These are phyloP conservation scores for Brienomyrus longianalis DNA, from an alignment of 2,113 vertebrate genomes.

Conservation along the genomic window DNA sequence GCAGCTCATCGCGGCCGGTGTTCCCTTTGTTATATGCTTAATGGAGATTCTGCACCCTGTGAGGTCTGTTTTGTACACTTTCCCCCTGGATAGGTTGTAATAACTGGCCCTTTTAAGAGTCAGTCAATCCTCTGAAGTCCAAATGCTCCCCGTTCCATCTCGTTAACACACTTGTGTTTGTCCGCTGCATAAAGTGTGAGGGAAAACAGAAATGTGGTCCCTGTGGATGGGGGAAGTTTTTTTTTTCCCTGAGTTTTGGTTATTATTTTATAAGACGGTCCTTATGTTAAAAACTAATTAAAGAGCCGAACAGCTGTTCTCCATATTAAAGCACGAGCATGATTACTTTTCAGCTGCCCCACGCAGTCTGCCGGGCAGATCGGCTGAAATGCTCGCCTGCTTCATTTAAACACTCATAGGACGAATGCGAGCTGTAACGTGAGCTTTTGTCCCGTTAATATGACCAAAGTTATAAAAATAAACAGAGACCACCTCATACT, in stretches of 20 bases:
- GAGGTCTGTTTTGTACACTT: not conserved
- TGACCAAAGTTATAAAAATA: constrained; percentile 13
- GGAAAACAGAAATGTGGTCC: not conserved
- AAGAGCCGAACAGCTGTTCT: not conserved
- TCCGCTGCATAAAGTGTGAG: constrained; percentile 9
- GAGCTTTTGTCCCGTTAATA: not conserved
- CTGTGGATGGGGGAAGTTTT: not conserved
- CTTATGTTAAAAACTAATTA: constrained; percentile 15
- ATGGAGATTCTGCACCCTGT: not conserved
- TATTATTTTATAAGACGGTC: not conserved
- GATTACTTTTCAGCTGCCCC: not conserved
- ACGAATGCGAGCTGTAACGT: not conserved
- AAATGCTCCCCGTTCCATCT: not conserved
- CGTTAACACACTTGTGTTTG: constrained; percentile 10
- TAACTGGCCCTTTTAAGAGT: not conserved
- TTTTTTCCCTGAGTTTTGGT: not conserved
- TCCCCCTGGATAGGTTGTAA: not conserved
- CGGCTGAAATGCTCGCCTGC: not conserved
- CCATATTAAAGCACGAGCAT: not conserved
- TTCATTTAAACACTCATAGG: constrained; percentile 1
- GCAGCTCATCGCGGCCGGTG: not conserved
- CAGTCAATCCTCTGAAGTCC: not conserved
- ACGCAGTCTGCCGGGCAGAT: not conserved
- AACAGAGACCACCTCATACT: not conserved
- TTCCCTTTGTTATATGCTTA: not conserved